phyloP scores from a whole-genome alignment of 2,113 vertebrate species.

The Poeciliopsis occidentalis region DNA sequence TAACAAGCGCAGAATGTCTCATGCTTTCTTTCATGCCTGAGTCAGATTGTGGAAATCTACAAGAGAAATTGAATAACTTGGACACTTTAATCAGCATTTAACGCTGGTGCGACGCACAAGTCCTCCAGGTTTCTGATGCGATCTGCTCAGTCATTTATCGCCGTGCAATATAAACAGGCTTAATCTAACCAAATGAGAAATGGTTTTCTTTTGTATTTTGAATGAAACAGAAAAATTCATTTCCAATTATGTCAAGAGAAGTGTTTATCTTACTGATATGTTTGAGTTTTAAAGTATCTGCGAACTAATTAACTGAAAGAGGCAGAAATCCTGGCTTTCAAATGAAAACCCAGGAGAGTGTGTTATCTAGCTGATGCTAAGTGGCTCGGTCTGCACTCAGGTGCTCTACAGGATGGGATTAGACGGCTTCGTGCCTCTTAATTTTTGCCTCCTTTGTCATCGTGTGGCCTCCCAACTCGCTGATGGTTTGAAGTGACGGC shows the following conservation, averaged over 20 bases:
- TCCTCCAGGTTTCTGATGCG: background rate
- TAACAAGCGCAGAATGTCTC: background rate
- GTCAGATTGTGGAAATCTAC: background rate
- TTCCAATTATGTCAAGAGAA: background rate
- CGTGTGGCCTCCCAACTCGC: background rate
- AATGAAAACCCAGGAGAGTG: too few species aligned
- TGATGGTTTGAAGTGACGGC: constrained; percentile 18
- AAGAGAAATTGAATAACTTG: background rate
- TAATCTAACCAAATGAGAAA: background rate
- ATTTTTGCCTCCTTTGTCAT: too few species aligned
- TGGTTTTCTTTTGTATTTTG: background rate
- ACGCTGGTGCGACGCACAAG: background rate
- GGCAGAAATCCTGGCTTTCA: background rate
- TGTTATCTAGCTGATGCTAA: too few species aligned
- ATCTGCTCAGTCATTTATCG: background rate
- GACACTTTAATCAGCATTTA: background rate
- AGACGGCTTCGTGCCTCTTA: too few species aligned
- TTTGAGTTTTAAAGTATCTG: background rate
- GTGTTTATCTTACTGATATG: background rate
- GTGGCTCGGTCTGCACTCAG: too few species aligned
- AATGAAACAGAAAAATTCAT: background rate
- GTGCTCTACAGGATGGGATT: too few species aligned
- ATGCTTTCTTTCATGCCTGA: background rate
- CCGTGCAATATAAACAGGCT: background rate
- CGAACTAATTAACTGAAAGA: background rate